Evolutionary conservation across 1,140 invertebrate genomes (phyloP).

Genomic region (Drusus annulatus): DNA sequence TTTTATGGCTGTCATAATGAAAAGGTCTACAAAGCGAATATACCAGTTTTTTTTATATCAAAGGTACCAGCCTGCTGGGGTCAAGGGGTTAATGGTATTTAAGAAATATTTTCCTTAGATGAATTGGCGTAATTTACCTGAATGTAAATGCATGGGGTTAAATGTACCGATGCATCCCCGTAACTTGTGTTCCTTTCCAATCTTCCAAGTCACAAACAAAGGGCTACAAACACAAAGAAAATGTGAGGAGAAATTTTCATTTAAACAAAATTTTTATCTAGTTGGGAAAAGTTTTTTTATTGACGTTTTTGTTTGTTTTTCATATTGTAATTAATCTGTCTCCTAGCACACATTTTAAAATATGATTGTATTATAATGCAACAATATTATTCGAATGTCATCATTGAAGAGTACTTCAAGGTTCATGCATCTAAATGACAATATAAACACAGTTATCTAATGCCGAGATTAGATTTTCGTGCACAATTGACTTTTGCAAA

Average conservation of each 20-base stretch:
- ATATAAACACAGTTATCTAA: conserved; percentile 7
- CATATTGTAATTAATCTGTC: too few species aligned
- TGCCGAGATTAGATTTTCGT: too few species aligned
- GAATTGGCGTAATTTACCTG: conserved; percentile 63
- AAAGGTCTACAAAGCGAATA: too few species aligned
- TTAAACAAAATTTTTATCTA: not conserved
- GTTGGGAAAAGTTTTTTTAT: not conserved
- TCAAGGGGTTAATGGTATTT: too few species aligned
- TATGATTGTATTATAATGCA: too few species aligned
- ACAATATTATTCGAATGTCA: not conserved
- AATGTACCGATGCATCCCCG: conserved; percentile 97
- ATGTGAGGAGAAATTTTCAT: not conserved
- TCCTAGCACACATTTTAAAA: too few species aligned
- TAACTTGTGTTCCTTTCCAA: conserved; percentile 92
- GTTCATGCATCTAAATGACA: not conserved
- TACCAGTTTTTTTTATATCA: too few species aligned
- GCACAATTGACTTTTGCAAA: too few species aligned
- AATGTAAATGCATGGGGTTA: conserved; percentile 94
- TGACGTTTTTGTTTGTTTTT: not conserved
- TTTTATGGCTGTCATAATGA: too few species aligned
- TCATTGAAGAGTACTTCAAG: not conserved
- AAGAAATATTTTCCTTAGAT: too few species aligned
- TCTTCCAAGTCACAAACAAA: conserved; percentile 99
- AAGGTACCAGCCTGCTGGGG: too few species aligned
- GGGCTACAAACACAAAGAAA: conserved; percentile 82